Evolutionary conservation across 2,888 invertebrate species (phyloP).

Genomic region (Nomada ferruginata): DNA sequence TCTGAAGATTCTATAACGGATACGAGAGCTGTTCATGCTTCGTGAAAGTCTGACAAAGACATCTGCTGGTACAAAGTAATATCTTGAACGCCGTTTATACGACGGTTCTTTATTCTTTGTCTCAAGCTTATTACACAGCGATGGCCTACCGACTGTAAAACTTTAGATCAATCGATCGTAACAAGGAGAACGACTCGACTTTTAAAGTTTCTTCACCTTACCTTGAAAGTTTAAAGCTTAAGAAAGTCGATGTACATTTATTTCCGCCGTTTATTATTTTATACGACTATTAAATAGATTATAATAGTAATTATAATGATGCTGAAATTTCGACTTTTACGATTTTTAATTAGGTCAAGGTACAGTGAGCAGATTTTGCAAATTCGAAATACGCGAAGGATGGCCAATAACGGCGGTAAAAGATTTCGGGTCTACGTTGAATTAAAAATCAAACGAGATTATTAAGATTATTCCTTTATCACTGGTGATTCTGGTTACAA

Average conservation of each 20-base stretch:
- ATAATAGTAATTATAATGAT: too few relatives aligned
- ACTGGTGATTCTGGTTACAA: slow-evolving; percentile 17
- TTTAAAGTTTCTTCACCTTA: not conserved
- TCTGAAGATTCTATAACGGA: slow-evolving; percentile 20
- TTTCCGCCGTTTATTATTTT: not conserved
- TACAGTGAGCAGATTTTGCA: not conserved
- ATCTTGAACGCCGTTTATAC: not conserved
- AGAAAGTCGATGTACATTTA: not conserved
- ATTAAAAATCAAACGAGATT: not conserved
- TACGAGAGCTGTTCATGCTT: slow-evolving; percentile 36
- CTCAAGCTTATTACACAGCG: not conserved
- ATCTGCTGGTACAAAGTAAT: not conserved
- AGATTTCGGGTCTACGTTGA: not conserved
- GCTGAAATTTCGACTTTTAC: too few relatives aligned
- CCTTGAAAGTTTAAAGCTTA: not conserved
- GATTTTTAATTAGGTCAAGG: not conserved
- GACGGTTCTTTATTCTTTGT: slow-evolving; percentile 13
- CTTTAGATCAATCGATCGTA: slow-evolving; percentile 1
- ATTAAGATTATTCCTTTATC: slow-evolving; percentile 6
- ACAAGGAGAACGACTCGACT: not conserved
- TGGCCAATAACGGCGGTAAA: not conserved
- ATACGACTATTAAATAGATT: not conserved
- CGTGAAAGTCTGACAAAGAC: slow-evolving; percentile 48
- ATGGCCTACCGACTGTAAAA: not conserved
- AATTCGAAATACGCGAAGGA: not conserved